phyloP scores from a whole-genome alignment of 1,140 invertebrate species.

The Neuroterus valhalla region DNA sequence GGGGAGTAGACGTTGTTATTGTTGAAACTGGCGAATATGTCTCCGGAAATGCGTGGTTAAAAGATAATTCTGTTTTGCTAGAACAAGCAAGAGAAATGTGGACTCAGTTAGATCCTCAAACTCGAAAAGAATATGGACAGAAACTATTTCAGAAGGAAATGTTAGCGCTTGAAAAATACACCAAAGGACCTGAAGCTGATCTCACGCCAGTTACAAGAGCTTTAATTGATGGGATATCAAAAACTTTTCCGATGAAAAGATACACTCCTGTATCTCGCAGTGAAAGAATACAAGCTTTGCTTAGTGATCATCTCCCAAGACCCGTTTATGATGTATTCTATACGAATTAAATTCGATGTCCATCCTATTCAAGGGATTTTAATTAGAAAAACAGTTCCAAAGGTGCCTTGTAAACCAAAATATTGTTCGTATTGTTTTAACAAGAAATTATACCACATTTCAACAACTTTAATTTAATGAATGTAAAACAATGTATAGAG shows the following conservation, averaged over 20 bases:
- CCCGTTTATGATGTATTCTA: conserved; percentile 85
- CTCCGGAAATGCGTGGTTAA: conserved; percentile 85
- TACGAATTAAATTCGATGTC: conserved; percentile 63
- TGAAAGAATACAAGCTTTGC: conserved; percentile 85
- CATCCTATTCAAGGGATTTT: not conserved
- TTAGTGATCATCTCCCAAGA: conserved; percentile 85
- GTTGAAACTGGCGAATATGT: conserved; percentile 89
- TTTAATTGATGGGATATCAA: conserved; percentile 83
- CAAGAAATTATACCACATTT: too few species aligned
- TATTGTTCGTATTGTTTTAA: too few species aligned
- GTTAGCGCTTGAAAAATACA: conserved; percentile 85
- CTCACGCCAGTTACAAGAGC: conserved; percentile 82
- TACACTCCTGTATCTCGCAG: conserved; percentile 86
- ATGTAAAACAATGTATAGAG: too few species aligned
- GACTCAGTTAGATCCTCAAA: conserved; percentile 83
- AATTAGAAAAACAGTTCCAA: not conserved
- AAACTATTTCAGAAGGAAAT: conserved; percentile 88
- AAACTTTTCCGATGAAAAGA: conserved; percentile 86
- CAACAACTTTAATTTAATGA: too few species aligned
- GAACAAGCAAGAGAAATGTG: conserved; percentile 88
- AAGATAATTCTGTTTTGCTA: conserved; percentile 80
- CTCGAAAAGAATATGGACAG: conserved; percentile 85
- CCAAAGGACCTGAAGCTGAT: conserved; percentile 82
- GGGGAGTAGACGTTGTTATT: conserved; percentile 84
- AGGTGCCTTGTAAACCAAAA: too few species aligned